Conservation (phyloP, 2,888 invertebrate genomes). For the Coelopa pilipes region DNA sequence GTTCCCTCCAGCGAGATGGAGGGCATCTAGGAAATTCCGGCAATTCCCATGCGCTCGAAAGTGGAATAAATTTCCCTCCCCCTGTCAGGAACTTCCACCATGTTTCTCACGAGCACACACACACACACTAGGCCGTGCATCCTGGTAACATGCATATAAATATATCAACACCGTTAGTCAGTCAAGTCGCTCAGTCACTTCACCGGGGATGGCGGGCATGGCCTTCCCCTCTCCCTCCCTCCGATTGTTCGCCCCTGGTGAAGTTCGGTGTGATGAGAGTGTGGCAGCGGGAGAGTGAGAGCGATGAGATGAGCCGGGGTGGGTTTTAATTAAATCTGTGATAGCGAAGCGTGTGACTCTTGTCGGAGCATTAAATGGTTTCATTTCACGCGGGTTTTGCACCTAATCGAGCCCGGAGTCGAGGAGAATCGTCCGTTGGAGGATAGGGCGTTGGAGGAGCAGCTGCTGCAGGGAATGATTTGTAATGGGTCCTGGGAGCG, state of each 20-base stretch:
- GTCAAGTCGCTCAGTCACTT: too few relatives aligned
- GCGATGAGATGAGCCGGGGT: not conserved
- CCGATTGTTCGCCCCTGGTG: too few relatives aligned
- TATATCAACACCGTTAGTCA: not conserved
- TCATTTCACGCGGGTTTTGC: conserved; percentile 10
- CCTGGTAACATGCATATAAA: conserved; percentile 5
- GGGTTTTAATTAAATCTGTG: conserved; percentile 8
- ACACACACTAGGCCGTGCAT: not conserved
- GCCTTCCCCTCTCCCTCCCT: not conserved
- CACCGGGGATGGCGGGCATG: too few relatives aligned
- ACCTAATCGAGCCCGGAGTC: conserved; percentile 1
- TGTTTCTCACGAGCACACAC: not conserved
- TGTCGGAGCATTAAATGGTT: conserved; percentile 1
- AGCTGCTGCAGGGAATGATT: too few relatives aligned
- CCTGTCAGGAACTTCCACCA: not conserved
- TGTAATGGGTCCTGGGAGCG: not conserved
- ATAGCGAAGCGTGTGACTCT: conserved; percentile 7
- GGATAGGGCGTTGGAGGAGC: too few relatives aligned
- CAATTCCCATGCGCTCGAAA: too few relatives aligned
- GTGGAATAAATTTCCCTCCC: not conserved
- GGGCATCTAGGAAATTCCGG: too few relatives aligned
- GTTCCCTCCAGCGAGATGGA: too few relatives aligned
- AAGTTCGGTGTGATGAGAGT: not conserved
- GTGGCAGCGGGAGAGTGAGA: not conserved
- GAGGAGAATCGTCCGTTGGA: not conserved